Conservation (phyloP, 1,140 invertebrate genomes). For the Eriosoma lanigerum region DNA sequence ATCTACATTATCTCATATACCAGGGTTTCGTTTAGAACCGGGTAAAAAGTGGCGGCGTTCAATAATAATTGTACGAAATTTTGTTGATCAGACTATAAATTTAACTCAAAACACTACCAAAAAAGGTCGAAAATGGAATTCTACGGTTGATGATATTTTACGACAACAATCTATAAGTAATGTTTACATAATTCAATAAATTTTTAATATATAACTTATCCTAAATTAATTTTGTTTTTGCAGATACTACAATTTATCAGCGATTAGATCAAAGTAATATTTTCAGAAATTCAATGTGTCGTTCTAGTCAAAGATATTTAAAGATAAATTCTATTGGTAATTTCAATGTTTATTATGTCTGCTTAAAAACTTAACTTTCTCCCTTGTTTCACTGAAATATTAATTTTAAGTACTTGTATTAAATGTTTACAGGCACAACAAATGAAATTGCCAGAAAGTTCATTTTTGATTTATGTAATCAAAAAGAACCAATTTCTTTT, state of each 20-base stretch:
- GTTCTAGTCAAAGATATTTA: background rate
- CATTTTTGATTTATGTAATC: constrained; percentile 24
- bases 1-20: background rate
- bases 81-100: constrained; percentile 2
- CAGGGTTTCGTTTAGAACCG: constrained; percentile 23
- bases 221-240: background rate
- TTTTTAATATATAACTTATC: background rate
- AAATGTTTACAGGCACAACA: background rate
- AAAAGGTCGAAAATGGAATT: constrained; percentile 39
- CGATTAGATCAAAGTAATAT: constrained; percentile 20
- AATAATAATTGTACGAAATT: constrained; percentile 10
- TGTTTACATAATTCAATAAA: background rate
- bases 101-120: background rate
- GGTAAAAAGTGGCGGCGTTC: constrained; percentile 43
- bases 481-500: constrained; percentile 12
- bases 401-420: no score
- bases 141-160: constrained; percentile 38
- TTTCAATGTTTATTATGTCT: background rate
- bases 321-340: constrained; percentile 1
- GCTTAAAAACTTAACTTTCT: no score
- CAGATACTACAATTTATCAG: constrained; percentile 33
- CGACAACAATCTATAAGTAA: constrained; percentile 22
- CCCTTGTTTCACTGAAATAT: no score
- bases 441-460: constrained; percentile 13
- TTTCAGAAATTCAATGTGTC: constrained; percentile 9